Conservation (phyloP, 2,113 vertebrate genomes). For the Nerophis lumbriciformis region DNA sequence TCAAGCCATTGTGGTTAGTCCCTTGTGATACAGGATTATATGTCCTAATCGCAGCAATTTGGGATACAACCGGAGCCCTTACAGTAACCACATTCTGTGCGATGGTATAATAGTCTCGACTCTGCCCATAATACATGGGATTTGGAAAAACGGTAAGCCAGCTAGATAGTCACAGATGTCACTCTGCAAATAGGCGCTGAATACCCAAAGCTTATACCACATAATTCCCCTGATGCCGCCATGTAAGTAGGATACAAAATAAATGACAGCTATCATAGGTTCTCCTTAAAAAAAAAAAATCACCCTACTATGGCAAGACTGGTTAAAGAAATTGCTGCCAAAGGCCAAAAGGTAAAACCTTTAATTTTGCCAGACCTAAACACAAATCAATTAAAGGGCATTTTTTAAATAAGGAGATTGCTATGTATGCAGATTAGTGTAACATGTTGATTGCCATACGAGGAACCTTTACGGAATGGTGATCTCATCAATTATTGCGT, state of each 20-base stretch:
- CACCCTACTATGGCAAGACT: neutral
- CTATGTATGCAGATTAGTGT: too few relatives aligned
- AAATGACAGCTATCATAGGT: conserved; percentile 41
- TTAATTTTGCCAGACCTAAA: neutral
- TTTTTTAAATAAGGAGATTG: too few relatives aligned
- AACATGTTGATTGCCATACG: too few relatives aligned
- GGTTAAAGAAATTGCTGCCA: neutral
- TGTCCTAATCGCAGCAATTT: conserved; percentile 58
- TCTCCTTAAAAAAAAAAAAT: neutral
- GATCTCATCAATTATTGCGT: too few relatives aligned
- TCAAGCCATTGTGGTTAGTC: conserved; percentile 48
- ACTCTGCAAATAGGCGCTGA: conserved; percentile 48
- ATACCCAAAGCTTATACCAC: conserved; percentile 46
- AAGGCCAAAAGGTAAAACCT: too few relatives aligned
- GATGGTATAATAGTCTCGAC: conserved; percentile 71
- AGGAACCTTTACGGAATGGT: too few relatives aligned
- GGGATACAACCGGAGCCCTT: conserved; percentile 47
- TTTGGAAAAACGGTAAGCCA: conserved; percentile 69
- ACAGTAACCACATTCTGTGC: conserved; percentile 63
- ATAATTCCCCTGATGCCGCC: conserved; percentile 30
- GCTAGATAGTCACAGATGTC: conserved; percentile 66
- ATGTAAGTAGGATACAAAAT: conserved; percentile 26
- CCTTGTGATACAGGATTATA: conserved; percentile 53
- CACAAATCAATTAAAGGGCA: neutral
- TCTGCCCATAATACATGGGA: conserved; percentile 66